These are phyloP conservation scores for Gonioctena quinquepunctata DNA, from an alignment of 1,140 invertebrate genomes.

Conservation along the genomic window DNA sequence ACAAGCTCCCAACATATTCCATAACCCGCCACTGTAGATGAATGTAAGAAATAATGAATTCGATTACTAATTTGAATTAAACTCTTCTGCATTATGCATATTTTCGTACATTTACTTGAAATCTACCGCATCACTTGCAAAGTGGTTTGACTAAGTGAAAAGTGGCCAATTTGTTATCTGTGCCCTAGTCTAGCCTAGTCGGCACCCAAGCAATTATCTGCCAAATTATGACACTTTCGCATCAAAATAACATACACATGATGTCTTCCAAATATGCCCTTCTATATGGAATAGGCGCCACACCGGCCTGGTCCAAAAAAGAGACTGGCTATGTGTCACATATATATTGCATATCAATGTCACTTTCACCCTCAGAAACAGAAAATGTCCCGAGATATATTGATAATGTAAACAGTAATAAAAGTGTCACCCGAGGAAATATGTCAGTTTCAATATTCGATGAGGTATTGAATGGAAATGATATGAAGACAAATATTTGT, in stretches of 20 bases:
- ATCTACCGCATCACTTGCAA: not conserved
- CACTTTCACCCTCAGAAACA: conserved; percentile 2
- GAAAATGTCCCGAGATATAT: not conserved
- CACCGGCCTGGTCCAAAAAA: conserved; percentile 11
- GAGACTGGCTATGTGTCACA: conserved; percentile 1
- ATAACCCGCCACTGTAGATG: too few relatives aligned
- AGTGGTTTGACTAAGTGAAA: conserved; percentile 15
- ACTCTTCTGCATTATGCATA: not conserved
- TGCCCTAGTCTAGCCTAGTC: conserved; percentile 29
- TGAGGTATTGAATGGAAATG: not conserved
- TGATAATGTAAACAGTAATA: conserved; percentile 14
- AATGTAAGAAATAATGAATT: too few relatives aligned
- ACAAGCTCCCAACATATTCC: too few relatives aligned
- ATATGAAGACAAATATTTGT: not conserved
- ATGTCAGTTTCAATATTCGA: not conserved
- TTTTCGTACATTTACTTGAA: not conserved
- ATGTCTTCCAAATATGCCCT: not conserved
- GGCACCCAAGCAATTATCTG: conserved; percentile 39
- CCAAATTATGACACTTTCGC: conserved; percentile 41
- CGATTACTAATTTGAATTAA: too few relatives aligned
- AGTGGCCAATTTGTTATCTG: conserved; percentile 39
- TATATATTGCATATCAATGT: conserved; percentile 27
- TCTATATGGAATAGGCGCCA: conserved; percentile 24
- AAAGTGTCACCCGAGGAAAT: not conserved
- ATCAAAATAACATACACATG: conserved; percentile 8